Percentiles rank a stretch among this genome's conserved stretches.
phyloP scores from a whole-genome alignment of 2,113 vertebrate genomes.

The Melanerpes formicivorus region DNA sequence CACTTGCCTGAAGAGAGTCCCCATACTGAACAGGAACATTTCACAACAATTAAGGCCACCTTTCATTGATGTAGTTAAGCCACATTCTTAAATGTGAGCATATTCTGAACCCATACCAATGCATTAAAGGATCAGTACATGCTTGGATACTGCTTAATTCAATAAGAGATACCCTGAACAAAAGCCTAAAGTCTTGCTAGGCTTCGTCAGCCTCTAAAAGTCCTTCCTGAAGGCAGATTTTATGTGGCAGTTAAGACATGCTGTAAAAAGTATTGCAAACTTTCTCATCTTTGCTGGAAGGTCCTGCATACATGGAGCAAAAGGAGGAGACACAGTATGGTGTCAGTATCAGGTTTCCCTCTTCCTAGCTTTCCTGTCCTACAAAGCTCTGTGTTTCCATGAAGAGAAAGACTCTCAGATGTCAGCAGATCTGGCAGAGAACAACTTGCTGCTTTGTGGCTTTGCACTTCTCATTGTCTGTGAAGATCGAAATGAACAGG shows the following conservation, averaged over 20 bases:
- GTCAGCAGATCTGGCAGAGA: background rate
- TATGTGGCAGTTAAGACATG: background rate
- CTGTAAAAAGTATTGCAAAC: background rate
- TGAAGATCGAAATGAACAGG: background rate
- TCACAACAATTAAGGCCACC: background rate
- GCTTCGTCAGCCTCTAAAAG: background rate
- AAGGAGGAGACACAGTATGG: background rate
- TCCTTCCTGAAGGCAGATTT: background rate
- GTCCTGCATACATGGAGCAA: background rate
- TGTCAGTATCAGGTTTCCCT: background rate
- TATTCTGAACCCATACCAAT: background rate
- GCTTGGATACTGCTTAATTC: background rate
- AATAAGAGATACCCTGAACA: background rate
- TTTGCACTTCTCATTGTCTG: background rate
- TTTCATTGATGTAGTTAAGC: background rate
- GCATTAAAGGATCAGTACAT: background rate
- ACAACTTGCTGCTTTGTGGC: background rate
- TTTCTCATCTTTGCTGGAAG: background rate
- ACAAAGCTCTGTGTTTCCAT: background rate
- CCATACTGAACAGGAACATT: background rate
- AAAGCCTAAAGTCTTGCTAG: background rate
- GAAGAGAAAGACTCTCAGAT: background rate
- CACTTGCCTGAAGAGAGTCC: background rate
- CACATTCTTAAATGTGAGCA: background rate
- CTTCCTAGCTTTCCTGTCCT: background rate